Percentiles rank a stretch among this genome's conserved stretches.
phyloP scores from a whole-genome alignment of 1,140 invertebrate genomes.

The Anthonomus grandis region DNA sequence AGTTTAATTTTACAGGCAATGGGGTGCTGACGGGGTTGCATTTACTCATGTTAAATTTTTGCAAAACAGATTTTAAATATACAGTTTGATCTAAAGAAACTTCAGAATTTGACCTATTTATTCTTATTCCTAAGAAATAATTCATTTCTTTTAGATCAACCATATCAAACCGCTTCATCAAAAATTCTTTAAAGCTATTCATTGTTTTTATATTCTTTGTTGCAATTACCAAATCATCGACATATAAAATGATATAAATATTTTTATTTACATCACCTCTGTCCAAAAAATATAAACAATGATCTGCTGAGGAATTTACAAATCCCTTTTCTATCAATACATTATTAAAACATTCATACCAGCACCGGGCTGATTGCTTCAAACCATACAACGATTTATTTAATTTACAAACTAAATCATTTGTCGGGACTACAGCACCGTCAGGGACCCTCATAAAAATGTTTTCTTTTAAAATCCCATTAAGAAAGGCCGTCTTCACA shows the following conservation, averaged over 20 bases:
- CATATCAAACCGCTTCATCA: too few relatives aligned
- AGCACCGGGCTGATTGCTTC: constrained; percentile 47
- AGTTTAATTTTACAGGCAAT: too few relatives aligned
- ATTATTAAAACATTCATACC: constrained; percentile 39
- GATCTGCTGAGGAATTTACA: constrained; percentile 36
- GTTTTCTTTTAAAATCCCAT: constrained; percentile 46
- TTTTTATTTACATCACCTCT: constrained; percentile 19
- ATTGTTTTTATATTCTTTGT: constrained; percentile 9
- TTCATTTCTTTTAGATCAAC: too few relatives aligned
- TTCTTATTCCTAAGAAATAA: too few relatives aligned
- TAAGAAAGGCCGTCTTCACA: constrained; percentile 43
- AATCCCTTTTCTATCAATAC: constrained; percentile 36
- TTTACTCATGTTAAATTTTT: too few relatives aligned
- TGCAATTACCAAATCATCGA: constrained; percentile 36
- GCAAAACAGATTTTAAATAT: too few relatives aligned
- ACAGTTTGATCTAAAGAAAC: too few relatives aligned
- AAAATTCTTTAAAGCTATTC: too few relatives aligned
- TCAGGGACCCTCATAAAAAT: constrained; percentile 47
- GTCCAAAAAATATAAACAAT: constrained; percentile 38
- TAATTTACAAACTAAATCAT: constrained; percentile 39
- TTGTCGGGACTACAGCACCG: constrained; percentile 31
- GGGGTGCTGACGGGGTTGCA: too few relatives aligned
- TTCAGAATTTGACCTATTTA: too few relatives aligned
- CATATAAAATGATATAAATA: constrained; percentile 38
- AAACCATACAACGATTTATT: constrained; percentile 49